Evolutionary conservation across 2,797 vertebrate genomes (phyloP), one percentile per base, ranked within the genome.

Genomic region (Poeciliopsis presidionis): DNA sequence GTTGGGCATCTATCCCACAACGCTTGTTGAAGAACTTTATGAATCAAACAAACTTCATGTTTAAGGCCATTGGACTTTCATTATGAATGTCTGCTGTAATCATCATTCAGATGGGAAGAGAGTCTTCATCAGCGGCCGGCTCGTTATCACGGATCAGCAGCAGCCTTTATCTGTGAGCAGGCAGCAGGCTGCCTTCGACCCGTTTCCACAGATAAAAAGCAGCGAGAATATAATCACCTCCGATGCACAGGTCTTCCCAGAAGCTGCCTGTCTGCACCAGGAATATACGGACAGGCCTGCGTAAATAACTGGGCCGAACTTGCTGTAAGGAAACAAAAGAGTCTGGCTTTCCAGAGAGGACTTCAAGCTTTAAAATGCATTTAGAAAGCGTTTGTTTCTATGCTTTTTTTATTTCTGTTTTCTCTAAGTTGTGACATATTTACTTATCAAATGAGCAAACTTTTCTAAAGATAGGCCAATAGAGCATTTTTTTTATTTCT

Each of bases 161-260:
- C 84, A 89, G 90, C 65, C 84, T 81, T 92, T 95, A 95, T 96
- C 87, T 94, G 74, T 75, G 41, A 2, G 36, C 25, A 72, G 86
- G 88, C 94, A 95, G 89, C 86, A 90, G 90, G 41, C 88, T 76
- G 82, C 46, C 82, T 86, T 81, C 81, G 75, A 81, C 85, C 30
- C 53, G 9, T 61, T 57, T 76, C 45, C 30, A 16, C 86, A 90
- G 95, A 96, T 95, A 96, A 94, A 93, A 82, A 87, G 89, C 72
- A 82, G 81, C 79, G 73, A 87, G 84, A 87, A 77, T 72, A 92
- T 94, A 95, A 95, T 95, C 95, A 93, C 87, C 88, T 90, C 82
- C 87, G 74, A 83, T 91, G 92, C 90, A 92, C 88, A 93, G 88
- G 81, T 86, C 91, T 95, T 94, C 94, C 93, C 76, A 94, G 92